These are phyloP conservation scores for Amphilophus citrinellus DNA, from an alignment of 2,113 vertebrate genomes.

Conservation along the genomic window DNA sequence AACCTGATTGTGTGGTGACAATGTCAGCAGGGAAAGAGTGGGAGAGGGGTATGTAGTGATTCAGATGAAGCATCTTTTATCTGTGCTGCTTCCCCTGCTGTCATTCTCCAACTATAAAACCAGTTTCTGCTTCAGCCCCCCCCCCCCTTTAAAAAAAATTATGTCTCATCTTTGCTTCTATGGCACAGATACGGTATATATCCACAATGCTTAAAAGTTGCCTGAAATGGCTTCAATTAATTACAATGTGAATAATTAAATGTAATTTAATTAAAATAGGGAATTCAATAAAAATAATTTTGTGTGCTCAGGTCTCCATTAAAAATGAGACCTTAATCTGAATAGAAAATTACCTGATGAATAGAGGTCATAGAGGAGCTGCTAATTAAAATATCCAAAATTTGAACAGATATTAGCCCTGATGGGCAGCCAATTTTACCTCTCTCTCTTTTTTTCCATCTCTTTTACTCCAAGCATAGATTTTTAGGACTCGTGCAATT, in stretches of 20 bases:
- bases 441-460: neutral
- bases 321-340: constrained; percentile 14
- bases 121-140: neutral
- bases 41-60: neutral
- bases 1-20: constrained; percentile 37
- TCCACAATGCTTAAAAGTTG: neutral
- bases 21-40: constrained; percentile 5
- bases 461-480: neutral
- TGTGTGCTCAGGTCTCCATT: neutral
- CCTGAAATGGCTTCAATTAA: neutral
- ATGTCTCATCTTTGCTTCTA: neutral
- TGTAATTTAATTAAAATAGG: constrained; percentile 19
- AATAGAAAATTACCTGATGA: constrained; percentile 35
- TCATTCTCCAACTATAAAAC: constrained; percentile 23
- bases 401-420: neutral
- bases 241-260: constrained; percentile 8
- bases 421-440: neutral
- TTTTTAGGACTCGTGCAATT: neutral
- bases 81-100: constrained; percentile 15
- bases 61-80: constrained; percentile 56
- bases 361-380: constrained; percentile 15
- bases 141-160: neutral
- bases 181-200: neutral
- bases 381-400: constrained; percentile 11
- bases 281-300: constrained; percentile 14